Conservation (phyloP, 2,888 invertebrate species). For the Papilio gigon region DNA sequence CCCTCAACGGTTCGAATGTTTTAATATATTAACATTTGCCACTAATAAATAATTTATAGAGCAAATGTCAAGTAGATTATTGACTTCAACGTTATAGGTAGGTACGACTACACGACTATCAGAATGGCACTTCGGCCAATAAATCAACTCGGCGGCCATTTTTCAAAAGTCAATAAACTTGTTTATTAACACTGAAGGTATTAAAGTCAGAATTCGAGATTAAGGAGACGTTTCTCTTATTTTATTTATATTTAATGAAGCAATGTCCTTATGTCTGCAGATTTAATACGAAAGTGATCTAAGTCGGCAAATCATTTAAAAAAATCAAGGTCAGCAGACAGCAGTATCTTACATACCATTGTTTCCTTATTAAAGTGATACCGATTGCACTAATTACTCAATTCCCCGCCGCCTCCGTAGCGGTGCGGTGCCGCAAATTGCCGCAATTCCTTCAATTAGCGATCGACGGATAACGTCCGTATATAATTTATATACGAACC, state of each 20-base stretch:
- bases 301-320: no score
- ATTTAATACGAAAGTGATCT: no score
- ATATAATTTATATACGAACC: conserved; percentile 60
- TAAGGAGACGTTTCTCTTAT: background rate
- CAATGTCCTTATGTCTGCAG: background rate
- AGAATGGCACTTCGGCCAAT: conserved; percentile 31
- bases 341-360: conserved; percentile 42
- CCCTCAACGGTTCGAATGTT: conserved; percentile 36
- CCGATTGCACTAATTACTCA: conserved; percentile 65
- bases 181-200: conserved; percentile 34
- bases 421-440: conserved; percentile 59
- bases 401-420: conserved; percentile 59
- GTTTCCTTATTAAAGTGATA: conserved; percentile 44
- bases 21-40: conserved; percentile 56
- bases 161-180: conserved; percentile 39
- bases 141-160: conserved; percentile 34
- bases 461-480: conserved; percentile 69
- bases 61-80: conserved; percentile 49
- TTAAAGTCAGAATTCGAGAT: conserved; percentile 24
- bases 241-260: background rate
- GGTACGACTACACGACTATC: conserved; percentile 41
- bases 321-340: background rate
- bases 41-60: conserved; percentile 56
- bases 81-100: conserved; percentile 47
- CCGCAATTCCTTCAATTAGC: conserved; percentile 72